Conservation (phyloP, 2,113 vertebrate species). For the Tringa solitaria region DNA sequence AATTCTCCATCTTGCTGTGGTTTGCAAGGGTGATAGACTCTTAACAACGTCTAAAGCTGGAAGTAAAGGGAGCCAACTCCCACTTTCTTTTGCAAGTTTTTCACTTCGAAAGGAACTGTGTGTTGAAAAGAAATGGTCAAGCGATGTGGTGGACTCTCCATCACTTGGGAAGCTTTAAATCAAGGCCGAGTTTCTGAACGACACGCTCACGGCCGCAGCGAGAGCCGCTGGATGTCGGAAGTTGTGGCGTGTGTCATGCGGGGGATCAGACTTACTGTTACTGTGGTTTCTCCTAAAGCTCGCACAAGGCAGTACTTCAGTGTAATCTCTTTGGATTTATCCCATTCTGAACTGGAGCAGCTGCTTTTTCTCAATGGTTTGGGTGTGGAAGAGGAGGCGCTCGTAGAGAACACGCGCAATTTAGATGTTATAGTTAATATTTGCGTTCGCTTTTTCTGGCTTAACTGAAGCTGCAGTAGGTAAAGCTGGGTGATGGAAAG, state of each 20-base stretch:
- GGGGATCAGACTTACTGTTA: not conserved
- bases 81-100: not conserved
- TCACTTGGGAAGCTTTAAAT: not conserved
- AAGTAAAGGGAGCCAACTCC: not conserved
- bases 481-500: not conserved
- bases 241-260: not conserved
- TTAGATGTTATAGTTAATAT: not conserved
- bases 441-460: not conserved
- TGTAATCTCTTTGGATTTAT: slow-evolving; percentile 11
- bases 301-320: not conserved
- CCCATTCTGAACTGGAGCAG: not conserved
- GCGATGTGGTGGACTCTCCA: not conserved
- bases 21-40: not conserved
- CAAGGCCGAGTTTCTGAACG: not conserved
- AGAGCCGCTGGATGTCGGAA: not conserved
- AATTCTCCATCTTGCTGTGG: not conserved
- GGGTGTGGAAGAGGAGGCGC: not conserved
- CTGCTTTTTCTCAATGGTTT: not conserved
- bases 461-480: not conserved
- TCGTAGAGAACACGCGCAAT: accelerated
- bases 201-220: too few species aligned
- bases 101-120: not conserved
- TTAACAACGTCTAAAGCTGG: not conserved
- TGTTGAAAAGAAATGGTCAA: not conserved
- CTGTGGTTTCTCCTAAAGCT: not conserved